Base-by-base conservation (phyloP, 2,888 invertebrate genomes). In the Stenodera caucasica region DNA sequence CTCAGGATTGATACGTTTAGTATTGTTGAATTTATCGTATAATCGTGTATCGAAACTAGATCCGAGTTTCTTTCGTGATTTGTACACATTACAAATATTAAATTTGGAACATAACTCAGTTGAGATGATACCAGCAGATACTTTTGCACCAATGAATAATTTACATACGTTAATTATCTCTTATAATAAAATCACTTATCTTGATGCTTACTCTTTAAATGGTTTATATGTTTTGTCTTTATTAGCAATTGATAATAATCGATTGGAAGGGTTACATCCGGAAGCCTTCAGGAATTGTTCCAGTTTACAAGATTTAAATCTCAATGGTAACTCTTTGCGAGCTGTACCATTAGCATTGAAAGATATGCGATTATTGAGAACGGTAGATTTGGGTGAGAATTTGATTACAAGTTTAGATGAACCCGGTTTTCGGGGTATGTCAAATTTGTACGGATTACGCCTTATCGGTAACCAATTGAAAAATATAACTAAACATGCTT, bases 351-450 rank as follows among this genome's bases (percentile, higher is more conserved):
- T 86, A 67, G 91, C 90, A 50, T 81, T 92, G 53, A 85, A 85
- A 75, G 88, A 88, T 77, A 88, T 92, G 70, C 89, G 90, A 51
- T 86, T 90, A 74, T 81, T 95, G 61, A 89, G 90, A 79, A 90
- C 90, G 18, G 82, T 96, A 64, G 92, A 94, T 80, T 84, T 96
- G 69, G 92, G 92, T 29, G 91, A 92, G 81, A 96, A 95, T 81
- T 87, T 78, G 87, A 89, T 69, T 86, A 86, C 86, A 59, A n/a
- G n/a, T n/a, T 81, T 98, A 61, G 91, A 92, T 69, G 89, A 91
- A 70, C 88, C 90, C 9, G 90, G 91, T 53, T 93, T 96, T 78
- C 86, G 89, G 65, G 92, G 92, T 94, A 85, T 86, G 87, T 71
- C 90, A 91, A 75, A 86, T 96, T 77, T 50, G n/a, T 90, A 90